Base-by-base conservation (phyloP, 2,888 invertebrate genomes). In the Vanessa cardui region DNA sequence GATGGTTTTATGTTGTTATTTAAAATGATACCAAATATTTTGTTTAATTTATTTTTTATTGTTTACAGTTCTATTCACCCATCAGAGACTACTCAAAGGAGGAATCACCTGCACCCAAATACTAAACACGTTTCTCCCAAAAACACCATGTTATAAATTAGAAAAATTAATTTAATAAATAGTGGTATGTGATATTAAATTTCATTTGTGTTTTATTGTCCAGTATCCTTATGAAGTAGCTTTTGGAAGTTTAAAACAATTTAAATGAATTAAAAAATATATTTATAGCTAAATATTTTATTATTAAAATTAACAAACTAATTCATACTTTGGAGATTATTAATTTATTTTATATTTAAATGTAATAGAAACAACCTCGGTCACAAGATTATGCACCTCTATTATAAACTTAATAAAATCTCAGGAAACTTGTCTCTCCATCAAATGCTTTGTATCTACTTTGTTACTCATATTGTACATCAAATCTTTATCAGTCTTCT, bases 21-120 rank as follows among this genome's bases (percentile, higher is more conserved):
- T 39, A 9, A 39, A 39, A 12, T 39, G 2, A 39, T 39, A 12
- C 4, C 9, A 39, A 12, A 6, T 8, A 33, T 6, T 12, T 26
- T 26, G 26, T 26, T 5, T 39, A 39, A 39, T 12, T 12, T 4
- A 39, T 39, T 71, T 68, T n/a, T 72, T 81, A 26, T 26, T 86
- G 76, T 76, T 94, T 94, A 65, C 94, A 96, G 96, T 96, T 96
- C 85, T 96, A 95, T 82, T 95, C 96, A 0, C 95, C 96, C n/a
- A 94, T 86, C 78, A 86, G 94, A 70, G 96, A 96, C 84, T 95
- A 95, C 84, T 88, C 93, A 31, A 95, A 95, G 84, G 85, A 93
- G 62, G 94, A 94, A 78, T 94, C 93, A 52, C 94, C 94, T 20
- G 95, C 96, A 58, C 96, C 96, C 71, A 95, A 95, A 84, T 96